Conservation (phyloP, 2,888 invertebrate genomes). For the Electrophaes corylata region DNA sequence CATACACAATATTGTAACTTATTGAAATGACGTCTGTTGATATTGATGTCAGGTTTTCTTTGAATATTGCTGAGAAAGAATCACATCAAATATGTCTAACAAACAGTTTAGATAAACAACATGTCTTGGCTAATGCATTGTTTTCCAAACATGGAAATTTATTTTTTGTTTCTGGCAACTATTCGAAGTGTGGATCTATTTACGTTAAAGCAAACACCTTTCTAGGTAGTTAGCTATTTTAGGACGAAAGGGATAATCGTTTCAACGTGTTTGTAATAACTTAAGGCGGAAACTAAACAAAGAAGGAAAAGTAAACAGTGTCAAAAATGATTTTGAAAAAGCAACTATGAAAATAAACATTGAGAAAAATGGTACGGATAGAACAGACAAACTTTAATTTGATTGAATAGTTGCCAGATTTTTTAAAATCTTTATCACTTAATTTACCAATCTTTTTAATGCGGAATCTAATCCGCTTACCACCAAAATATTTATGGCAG, state of each 20-base stretch:
- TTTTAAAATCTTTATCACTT: too few relatives aligned
- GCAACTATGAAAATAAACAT: slow-evolving; percentile 2
- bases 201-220: slow-evolving; percentile 63
- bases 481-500: too few relatives aligned
- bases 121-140: slow-evolving; percentile 69
- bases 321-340: slow-evolving; percentile 14
- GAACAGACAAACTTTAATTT: too few relatives aligned
- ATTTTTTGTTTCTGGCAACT: slow-evolving; percentile 44
- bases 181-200: slow-evolving; percentile 68
- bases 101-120: slow-evolving; percentile 54
- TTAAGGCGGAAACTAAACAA: slow-evolving; percentile 31
- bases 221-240: slow-evolving; percentile 74
- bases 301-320: slow-evolving; percentile 16
- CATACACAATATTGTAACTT: not conserved
- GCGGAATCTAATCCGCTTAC: too few relatives aligned
- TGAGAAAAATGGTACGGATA: not conserved
- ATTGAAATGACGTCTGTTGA: not conserved
- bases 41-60: not conserved
- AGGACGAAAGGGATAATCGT: slow-evolving; percentile 57
- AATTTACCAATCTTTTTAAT: too few relatives aligned
- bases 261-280: slow-evolving; percentile 40
- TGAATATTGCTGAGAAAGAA: not conserved
- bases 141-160: slow-evolving; percentile 68
- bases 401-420: too few relatives aligned
- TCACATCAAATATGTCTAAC: slow-evolving; percentile 37